These are phyloP conservation scores for Pachyramphus minor DNA, from an alignment of 2,113 vertebrate genomes.

Conservation along the genomic window DNA sequence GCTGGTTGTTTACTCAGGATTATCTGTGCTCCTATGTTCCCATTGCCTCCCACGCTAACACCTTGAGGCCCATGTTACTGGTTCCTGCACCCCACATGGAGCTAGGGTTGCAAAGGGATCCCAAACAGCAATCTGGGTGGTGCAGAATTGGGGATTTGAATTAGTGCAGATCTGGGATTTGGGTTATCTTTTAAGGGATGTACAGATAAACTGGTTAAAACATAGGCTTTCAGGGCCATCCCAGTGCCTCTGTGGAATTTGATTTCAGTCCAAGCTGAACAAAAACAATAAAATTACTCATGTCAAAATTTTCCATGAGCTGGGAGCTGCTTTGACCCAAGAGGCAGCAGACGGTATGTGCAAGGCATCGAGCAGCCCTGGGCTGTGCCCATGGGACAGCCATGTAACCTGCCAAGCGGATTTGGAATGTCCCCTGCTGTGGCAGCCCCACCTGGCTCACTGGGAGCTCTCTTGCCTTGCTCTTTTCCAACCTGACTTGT, in stretches of 20 bases:
- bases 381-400: background rate
- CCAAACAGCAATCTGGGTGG: background rate
- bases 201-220: background rate
- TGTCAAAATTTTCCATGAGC: constrained; percentile 23
- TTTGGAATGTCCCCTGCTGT: background rate
- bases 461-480: background rate
- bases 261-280: constrained; percentile 1
- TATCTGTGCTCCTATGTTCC: background rate
- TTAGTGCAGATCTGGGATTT: background rate
- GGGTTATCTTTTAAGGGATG: background rate
- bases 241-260: background rate
- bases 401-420: rapidly evolving
- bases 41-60: rapidly evolving
- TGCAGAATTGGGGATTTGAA: background rate
- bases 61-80: rapidly evolving
- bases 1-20: background rate
- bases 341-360: background rate
- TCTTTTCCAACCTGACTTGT: background rate
- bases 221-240: background rate
- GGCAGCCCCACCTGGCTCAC: rapidly evolving
- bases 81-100: background rate
- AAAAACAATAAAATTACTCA: constrained; percentile 3
- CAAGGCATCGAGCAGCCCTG: rapidly evolving
- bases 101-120: background rate
- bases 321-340: background rate